Evolutionary conservation across 2,113 vertebrate genomes (phyloP), one percentile per base, ranked within the genome.

Genomic region (Ictalurus furcatus): DNA sequence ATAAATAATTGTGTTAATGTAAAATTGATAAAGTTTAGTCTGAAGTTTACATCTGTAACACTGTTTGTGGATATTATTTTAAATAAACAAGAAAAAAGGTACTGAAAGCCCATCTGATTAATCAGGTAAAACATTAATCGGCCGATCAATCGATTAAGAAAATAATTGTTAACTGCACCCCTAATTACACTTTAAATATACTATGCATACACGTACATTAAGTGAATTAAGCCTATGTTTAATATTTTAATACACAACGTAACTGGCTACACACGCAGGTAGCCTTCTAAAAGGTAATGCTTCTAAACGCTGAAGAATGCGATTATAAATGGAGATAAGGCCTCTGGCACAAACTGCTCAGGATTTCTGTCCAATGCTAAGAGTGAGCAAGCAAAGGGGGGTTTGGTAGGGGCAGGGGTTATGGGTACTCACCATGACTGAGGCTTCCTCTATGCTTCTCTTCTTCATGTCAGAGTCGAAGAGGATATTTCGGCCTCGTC

Each of bases 391-490:
- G 6, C 19, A 78, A 28, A 48, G 0, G 17, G n/a, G 17, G 7
- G 2, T 44, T 40, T 4, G 3, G 19, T 52, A 52, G 74, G 40
- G 25, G 6, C 6, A 13, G 1, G 25, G 23, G 67, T 59, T 93
- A 6, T 11, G 6, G 19, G 11, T 23, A 4, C 98, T 99, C 93
- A 99, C 98, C 54, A 97, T 96, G 90, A 96, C 94, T 0, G 97
- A 96, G 81, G 96, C 93, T 81, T 99, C 98, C 88, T 99, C 98
- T 3, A 95, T 93, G 89, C 93, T 92, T 95, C 94, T 98, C 90
- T 97, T 99, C 89, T 98, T 98, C 93, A 97, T 94, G 16, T 96
- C 97, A 88, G 98, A 99, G 94, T 99, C 98, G 87, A 99, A 99
- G 54, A 99, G 97, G 94, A 99, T 98, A 95, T 99, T 98, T 91